phyloP scores from a whole-genome alignment of 2,888 invertebrate species.

The Formica aserva region DNA sequence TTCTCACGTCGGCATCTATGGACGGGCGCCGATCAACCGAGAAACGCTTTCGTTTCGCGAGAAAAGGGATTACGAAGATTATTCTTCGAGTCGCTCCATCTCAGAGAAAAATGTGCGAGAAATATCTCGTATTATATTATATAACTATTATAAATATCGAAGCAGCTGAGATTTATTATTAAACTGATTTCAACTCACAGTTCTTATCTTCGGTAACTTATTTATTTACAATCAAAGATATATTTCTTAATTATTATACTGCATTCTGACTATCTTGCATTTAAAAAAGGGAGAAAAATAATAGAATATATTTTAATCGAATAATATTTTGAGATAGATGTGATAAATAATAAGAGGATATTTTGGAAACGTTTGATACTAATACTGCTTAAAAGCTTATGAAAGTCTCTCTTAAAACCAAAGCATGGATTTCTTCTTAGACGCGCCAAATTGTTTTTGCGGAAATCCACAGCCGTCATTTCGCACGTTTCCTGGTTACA shows the following conservation, averaged over 20 bases:
- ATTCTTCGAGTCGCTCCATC: neutral
- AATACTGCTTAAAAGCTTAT: slow-evolving; percentile 51
- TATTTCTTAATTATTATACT: neutral
- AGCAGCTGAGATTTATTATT: slow-evolving; percentile 2
- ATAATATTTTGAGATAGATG: neutral
- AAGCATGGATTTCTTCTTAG: slow-evolving; percentile 72
- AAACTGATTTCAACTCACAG: neutral
- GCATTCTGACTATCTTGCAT: neutral
- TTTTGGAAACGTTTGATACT: neutral
- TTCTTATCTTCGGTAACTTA: neutral
- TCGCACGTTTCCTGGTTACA: slow-evolving; percentile 72
- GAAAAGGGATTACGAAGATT: slow-evolving; percentile 25
- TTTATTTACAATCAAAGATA: neutral
- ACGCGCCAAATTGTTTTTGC: slow-evolving; percentile 74
- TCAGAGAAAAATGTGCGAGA: neutral
- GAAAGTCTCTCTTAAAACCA: slow-evolving; percentile 66
- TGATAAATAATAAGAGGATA: neutral
- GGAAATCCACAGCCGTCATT: slow-evolving; percentile 77
- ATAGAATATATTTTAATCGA: neutral
- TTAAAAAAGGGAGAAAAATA: neutral
- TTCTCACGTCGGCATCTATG: slow-evolving; percentile 70
- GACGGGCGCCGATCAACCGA: slow-evolving; percentile 46
- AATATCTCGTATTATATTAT: neutral
- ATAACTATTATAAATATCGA: neutral
- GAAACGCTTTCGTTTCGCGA: slow-evolving; percentile 37